Conservation (phyloP, 2,113 vertebrate genomes). For the Uria aalge region DNA sequence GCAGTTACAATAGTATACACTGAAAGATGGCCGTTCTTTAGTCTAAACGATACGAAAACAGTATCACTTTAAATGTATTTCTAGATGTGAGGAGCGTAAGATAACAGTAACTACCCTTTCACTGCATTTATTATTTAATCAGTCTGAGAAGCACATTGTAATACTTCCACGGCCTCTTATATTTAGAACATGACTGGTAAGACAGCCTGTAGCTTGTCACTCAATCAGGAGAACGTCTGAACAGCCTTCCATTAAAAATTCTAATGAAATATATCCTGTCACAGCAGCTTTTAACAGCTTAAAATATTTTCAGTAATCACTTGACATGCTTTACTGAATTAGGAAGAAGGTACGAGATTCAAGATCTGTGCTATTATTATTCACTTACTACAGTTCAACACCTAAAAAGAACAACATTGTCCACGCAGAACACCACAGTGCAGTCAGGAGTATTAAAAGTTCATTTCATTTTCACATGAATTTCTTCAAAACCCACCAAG, state of each 20-base stretch:
- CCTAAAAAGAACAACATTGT: not conserved
- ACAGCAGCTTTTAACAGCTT: constrained; percentile 40
- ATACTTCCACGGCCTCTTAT: not conserved
- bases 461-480: not conserved
- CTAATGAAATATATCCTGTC: constrained; percentile 45
- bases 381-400: not conserved
- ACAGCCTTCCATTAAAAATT: constrained; percentile 45
- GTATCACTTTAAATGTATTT: not conserved
- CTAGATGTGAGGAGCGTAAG: not conserved
- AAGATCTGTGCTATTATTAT: not conserved
- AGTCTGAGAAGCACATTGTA: not conserved
- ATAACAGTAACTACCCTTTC: not conserved
- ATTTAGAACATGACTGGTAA: constrained; percentile 17
- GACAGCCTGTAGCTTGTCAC: not conserved
- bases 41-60: not conserved
- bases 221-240: constrained; percentile 31
- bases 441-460: not conserved
- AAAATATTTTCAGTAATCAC: constrained; percentile 58
- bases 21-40: not conserved
- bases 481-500: not conserved
- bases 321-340: constrained; percentile 3
- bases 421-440: not conserved
- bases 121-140: not conserved
- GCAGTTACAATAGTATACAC: not conserved
- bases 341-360: not conserved